phyloP scores from a whole-genome alignment of 2,797 vertebrate genomes.

The Steatocranus sp. region DNA sequence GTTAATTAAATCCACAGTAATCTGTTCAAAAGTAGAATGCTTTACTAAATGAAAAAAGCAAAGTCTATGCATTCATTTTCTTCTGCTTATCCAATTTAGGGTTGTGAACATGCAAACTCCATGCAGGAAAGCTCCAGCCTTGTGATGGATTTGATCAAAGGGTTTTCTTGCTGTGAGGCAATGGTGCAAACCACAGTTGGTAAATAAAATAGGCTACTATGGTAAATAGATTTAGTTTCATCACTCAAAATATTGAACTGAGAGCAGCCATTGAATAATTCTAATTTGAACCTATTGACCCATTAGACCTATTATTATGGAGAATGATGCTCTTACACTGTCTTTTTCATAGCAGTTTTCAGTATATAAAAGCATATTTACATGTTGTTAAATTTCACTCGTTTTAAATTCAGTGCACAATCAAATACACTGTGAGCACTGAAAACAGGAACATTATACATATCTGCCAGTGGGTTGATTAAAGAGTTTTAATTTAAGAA shows the following conservation, averaged over 20 bases:
- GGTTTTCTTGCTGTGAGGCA: not conserved
- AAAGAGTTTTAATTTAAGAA: not conserved
- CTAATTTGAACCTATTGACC: not conserved
- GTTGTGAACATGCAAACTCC: not conserved
- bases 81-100: accelerated
- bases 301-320: not conserved
- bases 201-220: not conserved
- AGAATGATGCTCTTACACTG: not conserved
- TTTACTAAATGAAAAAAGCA: not conserved
- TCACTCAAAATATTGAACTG: not conserved
- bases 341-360: not conserved
- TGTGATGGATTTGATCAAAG: not conserved
- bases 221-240: not conserved
- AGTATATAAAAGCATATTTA: not conserved
- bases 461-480: not conserved
- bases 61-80: not conserved
- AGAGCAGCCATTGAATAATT: not conserved
- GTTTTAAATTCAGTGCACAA: accelerated
- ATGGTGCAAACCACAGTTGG: not conserved
- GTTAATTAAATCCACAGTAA: not conserved
- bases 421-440: accelerated
- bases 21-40: not conserved
- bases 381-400: not conserved
- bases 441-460: not conserved
- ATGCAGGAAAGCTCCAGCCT: not conserved